A percentile compares a stretch with the other conserved stretches of the same genome.
These are phyloP conservation scores for Acridotheres tristis DNA, from an alignment of 2,797 vertebrate genomes.

Conservation along the genomic window DNA sequence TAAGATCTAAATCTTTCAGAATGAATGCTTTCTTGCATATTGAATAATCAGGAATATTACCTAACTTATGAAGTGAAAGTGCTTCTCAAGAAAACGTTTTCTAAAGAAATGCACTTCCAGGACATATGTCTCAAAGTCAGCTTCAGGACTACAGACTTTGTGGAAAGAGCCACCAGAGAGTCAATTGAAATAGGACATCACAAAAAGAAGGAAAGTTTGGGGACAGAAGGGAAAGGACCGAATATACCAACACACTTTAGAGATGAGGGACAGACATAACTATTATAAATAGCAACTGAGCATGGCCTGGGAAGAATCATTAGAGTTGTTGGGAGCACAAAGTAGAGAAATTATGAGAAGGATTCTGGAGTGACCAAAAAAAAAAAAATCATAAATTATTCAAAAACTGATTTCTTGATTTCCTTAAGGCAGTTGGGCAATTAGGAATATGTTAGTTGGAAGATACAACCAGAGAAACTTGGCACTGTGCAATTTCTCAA, in stretches of 20 bases:
- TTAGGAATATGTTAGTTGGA: background rate
- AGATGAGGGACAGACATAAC: background rate
- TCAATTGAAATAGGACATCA: background rate
- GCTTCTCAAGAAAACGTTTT: background rate
- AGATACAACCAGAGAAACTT: background rate
- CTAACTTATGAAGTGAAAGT: background rate
- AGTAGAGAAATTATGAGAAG: rapidly evolving
- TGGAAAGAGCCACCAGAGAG: background rate
- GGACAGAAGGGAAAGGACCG: background rate
- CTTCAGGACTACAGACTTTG: background rate
- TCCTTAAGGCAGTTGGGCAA: background rate
- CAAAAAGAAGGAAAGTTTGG: background rate
- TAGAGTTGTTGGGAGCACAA: background rate
- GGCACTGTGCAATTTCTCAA: background rate
- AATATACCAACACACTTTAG: background rate
- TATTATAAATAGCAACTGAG: rapidly evolving
- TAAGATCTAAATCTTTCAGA: background rate
- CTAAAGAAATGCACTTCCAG: background rate
- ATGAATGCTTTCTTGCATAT: background rate
- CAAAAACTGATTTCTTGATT: background rate
- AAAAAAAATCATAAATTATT: background rate
- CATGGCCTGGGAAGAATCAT: background rate
- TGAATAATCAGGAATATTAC: background rate
- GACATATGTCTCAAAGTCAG: background rate
- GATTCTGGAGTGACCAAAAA: background rate